Percentiles rank a stretch among this genome's conserved stretches.
phyloP scores from a whole-genome alignment of 64 coral and sea anemone genomes.

The Astreopora myriophthalma region DNA sequence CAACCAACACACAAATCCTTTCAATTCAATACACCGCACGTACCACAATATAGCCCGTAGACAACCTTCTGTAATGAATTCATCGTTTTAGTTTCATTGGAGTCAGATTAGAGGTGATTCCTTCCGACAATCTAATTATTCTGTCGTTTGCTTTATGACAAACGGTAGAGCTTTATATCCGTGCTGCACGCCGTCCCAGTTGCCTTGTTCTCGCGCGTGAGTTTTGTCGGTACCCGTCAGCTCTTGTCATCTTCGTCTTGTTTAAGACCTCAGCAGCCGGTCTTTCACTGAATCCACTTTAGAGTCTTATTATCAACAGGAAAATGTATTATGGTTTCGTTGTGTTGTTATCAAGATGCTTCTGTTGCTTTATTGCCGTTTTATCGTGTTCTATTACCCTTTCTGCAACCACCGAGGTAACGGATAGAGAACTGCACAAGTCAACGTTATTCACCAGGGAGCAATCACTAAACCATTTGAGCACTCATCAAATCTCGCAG shows the following conservation, averaged over 20 bases:
- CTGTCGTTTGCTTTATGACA: no score
- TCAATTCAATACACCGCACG: no score
- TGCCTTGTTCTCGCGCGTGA: no score
- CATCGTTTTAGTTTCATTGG: no score
- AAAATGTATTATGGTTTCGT: background rate
- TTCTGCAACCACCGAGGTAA: background rate
- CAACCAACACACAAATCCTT: no score
- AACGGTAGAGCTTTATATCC: no score
- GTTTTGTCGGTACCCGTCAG: background rate
- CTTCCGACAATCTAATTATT: no score
- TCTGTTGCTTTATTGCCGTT: background rate
- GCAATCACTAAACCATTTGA: background rate
- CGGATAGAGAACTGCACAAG: background rate
- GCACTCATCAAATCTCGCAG: background rate
- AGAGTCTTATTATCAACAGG: background rate
- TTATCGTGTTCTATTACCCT: background rate
- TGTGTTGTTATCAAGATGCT: background rate
- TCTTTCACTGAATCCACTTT: background rate
- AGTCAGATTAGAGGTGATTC: no score
- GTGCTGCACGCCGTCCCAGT: no score
- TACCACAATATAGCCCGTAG: no score
- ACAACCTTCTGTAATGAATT: no score
- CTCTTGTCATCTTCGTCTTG: background rate
- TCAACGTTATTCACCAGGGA: background rate
- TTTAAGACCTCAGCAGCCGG: background rate